These are phyloP conservation scores for Bombylius major DNA, from an alignment of 2,888 invertebrate genomes.

Conservation along the genomic window DNA sequence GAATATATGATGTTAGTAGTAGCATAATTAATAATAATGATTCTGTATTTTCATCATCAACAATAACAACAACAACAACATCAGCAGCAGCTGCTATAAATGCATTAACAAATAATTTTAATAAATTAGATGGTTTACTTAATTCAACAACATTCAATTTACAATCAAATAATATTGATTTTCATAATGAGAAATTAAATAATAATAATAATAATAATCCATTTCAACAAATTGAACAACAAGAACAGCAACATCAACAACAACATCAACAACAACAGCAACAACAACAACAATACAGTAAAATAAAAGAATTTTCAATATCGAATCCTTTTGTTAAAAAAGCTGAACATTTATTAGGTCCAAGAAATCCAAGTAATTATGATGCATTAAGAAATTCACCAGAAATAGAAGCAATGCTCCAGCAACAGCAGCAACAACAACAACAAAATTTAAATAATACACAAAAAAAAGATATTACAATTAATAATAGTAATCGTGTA, in stretches of 20 bases:
- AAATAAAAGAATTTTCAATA: neutral
- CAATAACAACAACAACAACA: neutral
- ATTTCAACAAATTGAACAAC: neutral
- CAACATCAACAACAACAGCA: neutral
- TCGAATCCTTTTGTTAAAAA: constrained; percentile 9
- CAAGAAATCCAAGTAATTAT: constrained; percentile 4
- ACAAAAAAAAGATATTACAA: neutral
- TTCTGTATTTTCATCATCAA: neutral
- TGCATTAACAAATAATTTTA: constrained; percentile 9
- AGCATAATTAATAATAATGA: neutral
- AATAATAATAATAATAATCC: no score
- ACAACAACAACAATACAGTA: neutral
- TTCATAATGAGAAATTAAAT: neutral
- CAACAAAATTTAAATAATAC: neutral
- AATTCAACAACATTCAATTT: neutral
- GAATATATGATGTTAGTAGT: constrained; percentile 4
- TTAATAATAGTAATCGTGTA: neutral
- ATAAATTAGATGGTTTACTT: constrained; percentile 8
- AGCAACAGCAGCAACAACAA: neutral
- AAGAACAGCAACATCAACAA: neutral
- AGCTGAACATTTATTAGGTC: constrained; percentile 5
- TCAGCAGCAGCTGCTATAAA: constrained; percentile 4
- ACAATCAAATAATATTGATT: neutral
- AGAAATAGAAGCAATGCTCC: constrained; percentile 8
- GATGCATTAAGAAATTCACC: constrained; percentile 12